phyloP scores from a whole-genome alignment of 2,797 vertebrate species.

The Meda fulgida region DNA sequence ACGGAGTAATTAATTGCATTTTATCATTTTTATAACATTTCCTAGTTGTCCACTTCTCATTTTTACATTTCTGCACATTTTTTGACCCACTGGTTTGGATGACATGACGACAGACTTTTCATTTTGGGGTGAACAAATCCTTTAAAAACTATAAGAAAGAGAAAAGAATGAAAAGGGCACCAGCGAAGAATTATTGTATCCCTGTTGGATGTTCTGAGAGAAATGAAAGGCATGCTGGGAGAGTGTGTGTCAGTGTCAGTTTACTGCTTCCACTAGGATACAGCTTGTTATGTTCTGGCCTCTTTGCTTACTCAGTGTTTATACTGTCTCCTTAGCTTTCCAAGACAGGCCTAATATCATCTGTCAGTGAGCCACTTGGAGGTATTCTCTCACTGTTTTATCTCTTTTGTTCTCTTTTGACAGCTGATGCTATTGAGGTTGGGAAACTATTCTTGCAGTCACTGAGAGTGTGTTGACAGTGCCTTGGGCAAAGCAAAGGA shows the following conservation, averaged over 20 bases:
- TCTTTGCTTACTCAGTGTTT: constrained; percentile 69
- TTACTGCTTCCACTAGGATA: constrained; percentile 63
- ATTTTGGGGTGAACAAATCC: neutral
- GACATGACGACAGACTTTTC: neutral
- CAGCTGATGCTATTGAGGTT: constrained; percentile 69
- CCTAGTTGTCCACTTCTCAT: neutral
- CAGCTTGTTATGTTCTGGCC: constrained; percentile 67
- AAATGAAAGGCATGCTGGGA: constrained; percentile 21
- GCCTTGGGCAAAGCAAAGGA: constrained; percentile 41
- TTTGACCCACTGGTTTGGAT: neutral
- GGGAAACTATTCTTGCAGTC: constrained; percentile 76
- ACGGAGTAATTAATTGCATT: neutral
- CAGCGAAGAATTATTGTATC: neutral
- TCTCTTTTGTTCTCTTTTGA: constrained; percentile 64
- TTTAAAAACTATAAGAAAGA: neutral
- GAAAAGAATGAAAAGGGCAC: neutral
- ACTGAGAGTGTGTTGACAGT: constrained; percentile 59
- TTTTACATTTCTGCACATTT: neutral
- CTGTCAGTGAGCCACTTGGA: constrained; percentile 60
- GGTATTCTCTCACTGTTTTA: constrained; percentile 66
- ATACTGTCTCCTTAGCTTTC: constrained; percentile 73
- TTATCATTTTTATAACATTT: neutral
- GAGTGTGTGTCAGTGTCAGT: constrained; percentile 48
- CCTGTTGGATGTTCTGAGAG: neutral
- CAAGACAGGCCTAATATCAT: constrained; percentile 72